Evolutionary conservation across 30 jellyfish, hydroid and myxozoan genomes (phyloP).

Genomic region (Mastigias papua): DNA sequence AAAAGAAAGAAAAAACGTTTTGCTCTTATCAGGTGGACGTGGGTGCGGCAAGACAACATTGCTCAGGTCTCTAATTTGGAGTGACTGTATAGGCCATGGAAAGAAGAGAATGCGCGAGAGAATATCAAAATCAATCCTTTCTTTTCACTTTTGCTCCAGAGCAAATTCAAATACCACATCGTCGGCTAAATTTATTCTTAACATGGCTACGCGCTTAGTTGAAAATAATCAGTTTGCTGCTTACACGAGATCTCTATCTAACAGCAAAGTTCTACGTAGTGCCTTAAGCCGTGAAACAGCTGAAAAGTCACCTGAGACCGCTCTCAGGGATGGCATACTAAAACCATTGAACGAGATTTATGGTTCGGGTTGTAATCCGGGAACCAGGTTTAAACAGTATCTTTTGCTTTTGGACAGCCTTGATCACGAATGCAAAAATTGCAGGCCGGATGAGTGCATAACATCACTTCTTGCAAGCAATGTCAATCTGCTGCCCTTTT

Average conservation of each 20-base stretch:
- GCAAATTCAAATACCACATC: slow-evolving; percentile 55
- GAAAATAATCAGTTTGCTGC: slow-evolving; percentile 44
- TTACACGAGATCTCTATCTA: slow-evolving; percentile 35
- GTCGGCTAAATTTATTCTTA: slow-evolving; percentile 36
- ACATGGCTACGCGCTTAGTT: slow-evolving; percentile 67
- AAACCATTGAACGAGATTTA: slow-evolving; percentile 45
- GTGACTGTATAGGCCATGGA: slow-evolving; percentile 34
- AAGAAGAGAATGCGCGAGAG: slow-evolving; percentile 43
- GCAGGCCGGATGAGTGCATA: slow-evolving; percentile 58
- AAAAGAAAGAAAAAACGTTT: not conserved
- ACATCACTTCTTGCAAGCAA: slow-evolving; percentile 43
- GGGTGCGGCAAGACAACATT: slow-evolving; percentile 77
- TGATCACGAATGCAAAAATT: slow-evolving; percentile 62
- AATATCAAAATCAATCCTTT: slow-evolving; percentile 47
- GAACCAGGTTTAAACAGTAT: not conserved
- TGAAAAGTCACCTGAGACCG: slow-evolving; percentile 46
- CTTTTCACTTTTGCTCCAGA: slow-evolving; percentile 62
- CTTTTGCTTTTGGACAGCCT: slow-evolving; percentile 46
- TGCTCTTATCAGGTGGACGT: slow-evolving; percentile 36
- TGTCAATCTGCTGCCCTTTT: slow-evolving; percentile 47
- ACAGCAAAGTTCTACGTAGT: slow-evolving; percentile 1
- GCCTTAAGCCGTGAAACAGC: slow-evolving; percentile 32
- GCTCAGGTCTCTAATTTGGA: slow-evolving; percentile 59
- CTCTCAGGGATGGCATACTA: slow-evolving; percentile 51
- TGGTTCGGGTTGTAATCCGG: not conserved